Evolutionary conservation across 2,113 vertebrate genomes (phyloP), one percentile per base, ranked within the genome.

Genomic region (Choloepus hoffmanni): DNA sequence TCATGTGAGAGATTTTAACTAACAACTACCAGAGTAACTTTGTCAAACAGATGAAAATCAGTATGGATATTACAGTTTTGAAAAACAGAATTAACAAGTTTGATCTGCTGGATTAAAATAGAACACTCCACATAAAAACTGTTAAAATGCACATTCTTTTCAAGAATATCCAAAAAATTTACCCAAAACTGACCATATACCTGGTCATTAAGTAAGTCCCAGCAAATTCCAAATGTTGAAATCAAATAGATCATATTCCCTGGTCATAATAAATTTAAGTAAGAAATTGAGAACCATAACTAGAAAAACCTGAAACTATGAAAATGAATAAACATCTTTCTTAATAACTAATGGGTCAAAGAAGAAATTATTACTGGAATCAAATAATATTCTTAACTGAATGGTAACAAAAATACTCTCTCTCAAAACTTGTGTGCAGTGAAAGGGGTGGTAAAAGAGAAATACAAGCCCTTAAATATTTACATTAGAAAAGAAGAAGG

Each of bases 181-280:
- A 62, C 19, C 26, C 77, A 84, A 74, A 90, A 53, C n/a, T 92
- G 62, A 74, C 16, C 10, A 10, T 33, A 76, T 68, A 67, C 4
- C n/a, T 84, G 5, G 19, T 16, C 10, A 68, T 60, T 60, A 21
- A 60, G 43, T 62, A 68, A 77, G 40, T 50, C 21, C 87, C 48
- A 83, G 86, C 16, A 85, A 78, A 89, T 72, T 76, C 68, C 36
- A 92, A 84, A 89, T 43, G 16, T 78, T 85, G 7, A 95, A 89
- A 74, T 92, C 40, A 95, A 92, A 77, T 50, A 90, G 21, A 95
- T 89, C 26, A 65, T 14, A 50, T 77, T 45, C 43, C 76, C 53
- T 74, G 14, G 48, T 53, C 72, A 85, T 21, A 8, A 53, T 65
- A 9, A 50, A 50, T 50, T 63, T 76, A 82, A 74, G 58, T 72